Base-by-base conservation (phyloP, 2,888 invertebrate genomes). In the Polia nebulosa region DNA sequence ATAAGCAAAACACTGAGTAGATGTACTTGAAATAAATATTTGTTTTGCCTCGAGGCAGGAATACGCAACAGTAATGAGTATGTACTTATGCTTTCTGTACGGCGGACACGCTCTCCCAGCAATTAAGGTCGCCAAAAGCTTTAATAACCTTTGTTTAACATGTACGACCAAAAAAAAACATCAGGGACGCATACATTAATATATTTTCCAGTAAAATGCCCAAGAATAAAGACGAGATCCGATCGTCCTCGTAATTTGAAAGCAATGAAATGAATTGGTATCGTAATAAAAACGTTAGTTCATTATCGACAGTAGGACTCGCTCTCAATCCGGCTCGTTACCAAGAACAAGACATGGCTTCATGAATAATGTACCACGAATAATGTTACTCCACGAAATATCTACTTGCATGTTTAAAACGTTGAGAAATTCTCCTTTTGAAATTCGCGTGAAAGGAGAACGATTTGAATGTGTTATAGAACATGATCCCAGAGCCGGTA, bases 321-420 rank as follows among this genome's bases (percentile, higher is more conserved):
- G 86, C 87, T 92, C 90, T 90, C 90, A 89, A 90, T 90, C 90
- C 89, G 86, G 89, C 92, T 95, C 93, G 94, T 94, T 94, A 94
- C 89, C 88, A 89, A 91, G 91, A 94, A 89, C 87, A 89, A 92
- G 91, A 92, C 91, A 93, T 86, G 82, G 88, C 83, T 83, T 92
- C 94, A 94, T 95, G 94, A 95, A 95, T 94, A 94, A 95, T 94
- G 92, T 91, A 94, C 90, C 84, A 87, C 87, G 92, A 90, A 92
- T 94, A 94, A 93, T 91, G 91, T 91, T 88, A 89, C 89, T 89
- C 86, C 82, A 87, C 88, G 88, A 92, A 90, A 92, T 92, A 92
- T 91, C 89, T 87, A 92, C 92, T 92, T 92, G 91, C 90, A 92
- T 93, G 93, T 92, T 93, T 93, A 91, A 92, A 84, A 92, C 90